phyloP scores from a whole-genome alignment of 2,797 vertebrate species.

The Gadopsis marmoratus region DNA sequence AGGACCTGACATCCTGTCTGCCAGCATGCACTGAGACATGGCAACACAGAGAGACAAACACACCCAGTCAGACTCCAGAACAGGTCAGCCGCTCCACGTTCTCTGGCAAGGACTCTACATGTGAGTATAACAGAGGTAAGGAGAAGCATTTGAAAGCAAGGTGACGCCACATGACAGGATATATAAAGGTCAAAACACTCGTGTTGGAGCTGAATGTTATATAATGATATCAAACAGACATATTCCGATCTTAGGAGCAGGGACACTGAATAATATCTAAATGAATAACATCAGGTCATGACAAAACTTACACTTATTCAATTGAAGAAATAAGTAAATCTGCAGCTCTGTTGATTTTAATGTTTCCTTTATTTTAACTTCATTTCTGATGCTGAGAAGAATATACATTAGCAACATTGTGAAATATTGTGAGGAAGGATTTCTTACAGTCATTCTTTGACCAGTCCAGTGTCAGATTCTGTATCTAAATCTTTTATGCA shows the following conservation, averaged over 20 bases:
- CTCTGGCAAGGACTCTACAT: conserved; percentile 35
- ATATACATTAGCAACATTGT: neutral
- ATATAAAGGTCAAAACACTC: neutral
- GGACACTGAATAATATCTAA: neutral
- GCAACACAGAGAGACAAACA: conserved; percentile 34
- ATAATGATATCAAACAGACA: neutral
- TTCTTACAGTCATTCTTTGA: neutral
- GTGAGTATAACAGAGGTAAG: conserved; percentile 50
- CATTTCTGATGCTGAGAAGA: neutral
- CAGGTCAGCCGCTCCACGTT: conserved; percentile 29
- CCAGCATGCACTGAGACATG: conserved; percentile 44
- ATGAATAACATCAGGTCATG: neutral
- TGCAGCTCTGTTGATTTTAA: neutral
- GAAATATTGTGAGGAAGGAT: neutral
- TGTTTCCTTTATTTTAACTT: neutral
- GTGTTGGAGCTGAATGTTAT: neutral
- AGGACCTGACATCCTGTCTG: conserved; percentile 86
- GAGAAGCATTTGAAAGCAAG: neutral
- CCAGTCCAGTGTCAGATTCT: neutral
- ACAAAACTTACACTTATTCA: neutral
- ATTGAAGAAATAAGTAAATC: neutral
- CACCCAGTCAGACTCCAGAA: conserved; percentile 27
- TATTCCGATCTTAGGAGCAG: neutral
- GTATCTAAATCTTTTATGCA: conserved; percentile 8
- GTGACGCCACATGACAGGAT: neutral